phyloP scores from a whole-genome alignment of 2,113 vertebrate genomes.

The Macaca mulatta region DNA sequence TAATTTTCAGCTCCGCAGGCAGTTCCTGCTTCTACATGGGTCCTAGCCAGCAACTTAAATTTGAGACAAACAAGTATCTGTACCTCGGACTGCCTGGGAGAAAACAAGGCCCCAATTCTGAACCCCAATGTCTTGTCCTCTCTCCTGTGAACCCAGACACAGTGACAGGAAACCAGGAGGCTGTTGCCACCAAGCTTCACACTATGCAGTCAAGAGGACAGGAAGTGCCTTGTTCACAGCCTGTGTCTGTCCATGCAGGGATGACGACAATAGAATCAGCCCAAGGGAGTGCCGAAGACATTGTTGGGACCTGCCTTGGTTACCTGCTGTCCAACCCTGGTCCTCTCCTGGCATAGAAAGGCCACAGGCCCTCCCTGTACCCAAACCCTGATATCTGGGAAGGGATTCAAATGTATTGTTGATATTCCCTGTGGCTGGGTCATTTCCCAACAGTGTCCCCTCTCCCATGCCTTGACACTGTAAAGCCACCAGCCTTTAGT shows the following conservation, averaged over 20 bases:
- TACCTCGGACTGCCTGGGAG: not conserved
- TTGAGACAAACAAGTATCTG: not conserved
- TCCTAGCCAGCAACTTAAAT: not conserved
- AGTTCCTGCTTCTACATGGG: not conserved
- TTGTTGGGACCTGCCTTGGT: not conserved
- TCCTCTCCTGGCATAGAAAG: not conserved
- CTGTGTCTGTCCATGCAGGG: not conserved
- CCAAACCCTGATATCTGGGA: not conserved
- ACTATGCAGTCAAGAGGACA: not conserved
- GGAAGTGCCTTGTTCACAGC: conserved; percentile 34
- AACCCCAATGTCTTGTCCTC: not conserved
- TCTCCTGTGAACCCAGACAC: not conserved
- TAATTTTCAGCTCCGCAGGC: not conserved
- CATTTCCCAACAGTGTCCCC: not conserved
- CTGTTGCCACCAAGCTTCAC: not conserved
- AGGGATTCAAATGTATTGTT: not conserved
- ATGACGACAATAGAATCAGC: not conserved
- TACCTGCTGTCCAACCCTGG: not conserved
- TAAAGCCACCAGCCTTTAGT: not conserved
- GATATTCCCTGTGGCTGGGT: not conserved
- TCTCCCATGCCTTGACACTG: not conserved
- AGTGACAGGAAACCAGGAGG: conserved; percentile 11
- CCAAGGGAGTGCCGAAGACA: not conserved
- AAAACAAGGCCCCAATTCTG: not conserved
- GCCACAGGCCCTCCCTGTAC: not conserved